Conservation (phyloP, 2,113 vertebrate genomes). For the Actinemys pallida region DNA sequence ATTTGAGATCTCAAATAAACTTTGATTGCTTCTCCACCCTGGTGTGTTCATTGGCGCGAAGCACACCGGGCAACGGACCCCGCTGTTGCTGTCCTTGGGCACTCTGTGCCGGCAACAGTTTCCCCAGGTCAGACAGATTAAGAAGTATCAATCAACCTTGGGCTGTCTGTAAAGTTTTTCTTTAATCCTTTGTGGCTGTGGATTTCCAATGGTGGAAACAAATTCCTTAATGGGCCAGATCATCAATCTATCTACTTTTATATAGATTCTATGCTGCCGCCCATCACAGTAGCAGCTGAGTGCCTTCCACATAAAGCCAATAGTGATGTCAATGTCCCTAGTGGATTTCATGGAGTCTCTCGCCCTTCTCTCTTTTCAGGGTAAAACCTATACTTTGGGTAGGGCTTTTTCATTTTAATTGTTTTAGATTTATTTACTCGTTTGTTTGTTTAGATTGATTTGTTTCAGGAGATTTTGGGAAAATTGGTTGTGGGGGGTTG, state of each 20-base stretch:
- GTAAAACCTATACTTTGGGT: background rate
- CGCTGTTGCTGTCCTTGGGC: too few species aligned
- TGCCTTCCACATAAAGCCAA: background rate
- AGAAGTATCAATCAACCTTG: conserved; percentile 41
- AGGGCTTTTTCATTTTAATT: background rate
- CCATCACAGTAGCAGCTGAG: background rate
- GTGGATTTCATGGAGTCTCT: background rate
- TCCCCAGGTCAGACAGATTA: background rate
- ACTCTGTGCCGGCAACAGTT: background rate
- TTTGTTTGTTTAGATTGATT: background rate
- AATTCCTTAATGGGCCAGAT: background rate
- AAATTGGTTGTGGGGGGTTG: background rate
- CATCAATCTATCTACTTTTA: background rate
- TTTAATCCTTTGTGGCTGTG: conserved; percentile 25
- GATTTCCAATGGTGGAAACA: background rate
- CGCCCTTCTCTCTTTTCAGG: background rate
- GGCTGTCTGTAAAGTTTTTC: background rate
- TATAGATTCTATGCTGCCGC: background rate
- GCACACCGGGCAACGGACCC: too few species aligned
- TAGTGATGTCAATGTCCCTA: fast-evolving
- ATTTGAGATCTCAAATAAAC: too few species aligned
- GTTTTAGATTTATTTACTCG: background rate
- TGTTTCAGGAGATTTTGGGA: background rate
- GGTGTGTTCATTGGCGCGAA: too few species aligned
- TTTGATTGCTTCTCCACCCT: too few species aligned